Evolutionary conservation across 2,797 vertebrate species (phyloP).

Genomic region (Helostoma temminkii): DNA sequence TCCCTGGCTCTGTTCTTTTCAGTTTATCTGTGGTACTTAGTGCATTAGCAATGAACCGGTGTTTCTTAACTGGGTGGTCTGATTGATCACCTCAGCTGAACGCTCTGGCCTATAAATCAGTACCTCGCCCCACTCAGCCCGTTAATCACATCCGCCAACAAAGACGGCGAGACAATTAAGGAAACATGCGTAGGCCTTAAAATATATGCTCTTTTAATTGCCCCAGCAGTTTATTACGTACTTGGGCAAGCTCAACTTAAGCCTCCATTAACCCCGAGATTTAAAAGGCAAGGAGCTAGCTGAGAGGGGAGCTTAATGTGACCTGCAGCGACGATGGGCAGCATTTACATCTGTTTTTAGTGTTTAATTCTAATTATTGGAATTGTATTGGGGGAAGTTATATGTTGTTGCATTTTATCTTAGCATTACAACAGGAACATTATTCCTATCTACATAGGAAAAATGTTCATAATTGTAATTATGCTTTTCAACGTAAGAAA

Average conservation of each 20-base stretch:
- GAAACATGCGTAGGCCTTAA: conserved; percentile 58
- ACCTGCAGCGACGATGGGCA: conserved; percentile 14
- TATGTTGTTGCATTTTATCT: neutral
- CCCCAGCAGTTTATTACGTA: conserved; percentile 70
- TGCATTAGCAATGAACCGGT: conserved; percentile 53
- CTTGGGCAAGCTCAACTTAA: conserved; percentile 50
- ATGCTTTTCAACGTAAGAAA: too few relatives aligned
- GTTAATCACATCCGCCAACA: conserved; percentile 73
- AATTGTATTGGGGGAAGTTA: neutral
- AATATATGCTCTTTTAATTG: conserved; percentile 78
- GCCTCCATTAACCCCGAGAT: conserved; percentile 63
- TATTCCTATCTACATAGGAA: too few relatives aligned
- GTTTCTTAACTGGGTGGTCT: conserved; percentile 55
- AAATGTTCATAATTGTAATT: too few relatives aligned
- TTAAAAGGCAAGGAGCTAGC: conserved; percentile 35
- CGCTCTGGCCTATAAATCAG: conserved; percentile 69
- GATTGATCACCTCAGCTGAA: conserved; percentile 76
- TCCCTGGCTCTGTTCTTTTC: conserved; percentile 19
- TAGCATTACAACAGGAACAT: too few relatives aligned
- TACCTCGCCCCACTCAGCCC: conserved; percentile 45
- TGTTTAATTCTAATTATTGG: neutral
- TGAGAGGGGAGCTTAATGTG: conserved; percentile 10
- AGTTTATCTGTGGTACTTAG: conserved; percentile 46
- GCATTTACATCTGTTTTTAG: conserved; percentile 2
- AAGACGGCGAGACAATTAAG: conserved; percentile 75